Evolutionary conservation across 64 coral and sea anemone genomes (phyloP).

Genomic region (Dendronephthya gigantea): DNA sequence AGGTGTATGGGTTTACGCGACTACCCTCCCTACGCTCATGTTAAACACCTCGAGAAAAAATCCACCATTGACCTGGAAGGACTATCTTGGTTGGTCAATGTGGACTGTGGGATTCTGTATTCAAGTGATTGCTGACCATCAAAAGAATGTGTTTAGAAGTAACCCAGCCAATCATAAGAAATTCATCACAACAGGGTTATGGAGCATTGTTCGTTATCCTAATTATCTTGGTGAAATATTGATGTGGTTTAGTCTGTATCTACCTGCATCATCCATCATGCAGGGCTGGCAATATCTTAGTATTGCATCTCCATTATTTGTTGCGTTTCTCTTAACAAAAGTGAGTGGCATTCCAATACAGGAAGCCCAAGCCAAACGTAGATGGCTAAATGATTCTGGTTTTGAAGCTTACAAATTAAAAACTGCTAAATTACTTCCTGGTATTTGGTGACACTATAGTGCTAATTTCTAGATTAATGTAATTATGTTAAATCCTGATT

Average conservation of each 20-base stretch:
- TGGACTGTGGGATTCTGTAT: conserved; percentile 64
- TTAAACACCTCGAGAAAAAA: conserved; percentile 55
- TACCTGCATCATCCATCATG: conserved; percentile 69
- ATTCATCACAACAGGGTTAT: conserved; percentile 85
- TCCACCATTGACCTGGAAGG: conserved; percentile 56
- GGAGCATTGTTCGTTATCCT: conserved; percentile 71
- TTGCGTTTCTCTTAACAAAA: conserved; percentile 48
- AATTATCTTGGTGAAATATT: conserved; percentile 95
- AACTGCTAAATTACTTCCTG: conserved; percentile 74
- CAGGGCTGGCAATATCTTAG: conserved; percentile 56
- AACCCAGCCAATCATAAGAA: conserved; percentile 60
- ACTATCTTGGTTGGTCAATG: conserved; percentile 73
- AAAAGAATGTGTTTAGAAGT: conserved; percentile 66
- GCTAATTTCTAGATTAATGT: not conserved
- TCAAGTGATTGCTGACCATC: conserved; percentile 60
- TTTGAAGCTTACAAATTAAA: conserved; percentile 64
- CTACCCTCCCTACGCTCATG: conserved; percentile 67
- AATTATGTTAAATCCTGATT: too few relatives aligned
- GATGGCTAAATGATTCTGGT: conserved; percentile 54
- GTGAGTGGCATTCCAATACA: conserved; percentile 76
- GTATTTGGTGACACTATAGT: conserved; percentile 57
- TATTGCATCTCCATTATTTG: conserved; percentile 61
- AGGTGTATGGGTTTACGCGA: conserved; percentile 69
- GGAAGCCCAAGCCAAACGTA: conserved; percentile 62
- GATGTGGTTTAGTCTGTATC: conserved; percentile 70